Percentiles rank a stretch among this genome's conserved stretches.
Evolutionary conservation across 2,113 vertebrate species (phyloP).

Genomic region (Lepus timidus): DNA sequence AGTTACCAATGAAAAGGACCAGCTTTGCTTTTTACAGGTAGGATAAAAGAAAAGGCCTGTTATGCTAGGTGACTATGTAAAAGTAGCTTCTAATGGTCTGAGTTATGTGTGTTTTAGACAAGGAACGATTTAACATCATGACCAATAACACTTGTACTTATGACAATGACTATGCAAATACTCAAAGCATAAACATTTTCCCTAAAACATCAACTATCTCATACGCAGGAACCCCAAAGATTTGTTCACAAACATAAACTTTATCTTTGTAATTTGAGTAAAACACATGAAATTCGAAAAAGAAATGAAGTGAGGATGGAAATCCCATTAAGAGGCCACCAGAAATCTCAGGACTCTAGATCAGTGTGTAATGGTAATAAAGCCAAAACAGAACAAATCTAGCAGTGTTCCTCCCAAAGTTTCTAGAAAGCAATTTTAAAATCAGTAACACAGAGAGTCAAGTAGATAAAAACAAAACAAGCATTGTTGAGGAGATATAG

Average conservation of each 20-base stretch:
- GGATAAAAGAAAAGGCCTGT: constrained; percentile 22
- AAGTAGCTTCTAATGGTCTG: background rate
- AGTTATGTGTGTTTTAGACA: background rate
- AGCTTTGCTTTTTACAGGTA: background rate
- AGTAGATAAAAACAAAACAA: background rate
- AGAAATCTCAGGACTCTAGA: background rate
- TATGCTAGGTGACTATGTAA: background rate
- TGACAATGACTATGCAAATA: background rate
- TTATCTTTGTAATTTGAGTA: background rate
- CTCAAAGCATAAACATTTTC: background rate
- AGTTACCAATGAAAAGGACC: background rate
- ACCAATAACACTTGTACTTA: background rate
- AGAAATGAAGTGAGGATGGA: background rate
- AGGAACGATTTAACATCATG: background rate
- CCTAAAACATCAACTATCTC: background rate
- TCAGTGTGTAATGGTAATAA: background rate
- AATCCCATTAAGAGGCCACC: background rate
- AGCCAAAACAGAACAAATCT: background rate
- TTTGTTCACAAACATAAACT: background rate
- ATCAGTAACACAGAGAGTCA: background rate
- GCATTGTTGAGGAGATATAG: background rate
- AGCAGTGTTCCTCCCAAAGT: background rate
- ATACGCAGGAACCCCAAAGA: background rate
- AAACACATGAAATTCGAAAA: constrained; percentile 11
- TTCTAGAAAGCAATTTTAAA: constrained; percentile 42